A percentile compares a stretch with the other conserved stretches of the same genome.
Evolutionary conservation across 2,113 vertebrate species (phyloP).

Genomic region (Oreochromis aureus): DNA sequence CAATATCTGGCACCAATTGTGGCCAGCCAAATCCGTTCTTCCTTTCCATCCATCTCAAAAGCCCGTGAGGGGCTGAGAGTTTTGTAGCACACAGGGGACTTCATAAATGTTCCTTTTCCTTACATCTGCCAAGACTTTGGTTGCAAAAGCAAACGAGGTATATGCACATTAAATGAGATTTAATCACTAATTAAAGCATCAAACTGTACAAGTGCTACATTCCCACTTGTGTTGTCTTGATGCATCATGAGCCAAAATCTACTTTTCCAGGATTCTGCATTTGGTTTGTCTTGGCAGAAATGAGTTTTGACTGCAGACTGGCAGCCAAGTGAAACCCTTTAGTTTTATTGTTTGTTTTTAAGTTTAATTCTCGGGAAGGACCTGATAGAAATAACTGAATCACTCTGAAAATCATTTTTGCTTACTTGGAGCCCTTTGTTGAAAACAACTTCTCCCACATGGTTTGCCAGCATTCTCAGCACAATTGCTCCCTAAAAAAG

Average conservation of each 20-base stretch:
- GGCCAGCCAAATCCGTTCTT: neutral
- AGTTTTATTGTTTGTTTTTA: neutral
- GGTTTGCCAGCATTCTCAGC: conserved; percentile 66
- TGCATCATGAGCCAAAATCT: neutral
- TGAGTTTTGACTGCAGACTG: neutral
- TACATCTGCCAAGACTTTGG: neutral
- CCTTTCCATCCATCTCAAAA: neutral
- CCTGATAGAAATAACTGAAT: neutral
- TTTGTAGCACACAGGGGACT: neutral
- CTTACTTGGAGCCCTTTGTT: conserved; percentile 58
- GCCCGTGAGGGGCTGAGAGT: neutral
- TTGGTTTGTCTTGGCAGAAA: neutral
- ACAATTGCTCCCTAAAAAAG: conserved; percentile 59
- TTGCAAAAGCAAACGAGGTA: neutral
- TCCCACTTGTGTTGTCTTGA: neutral
- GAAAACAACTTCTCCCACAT: conserved; percentile 36
- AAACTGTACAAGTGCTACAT: neutral
- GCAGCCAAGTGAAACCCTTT: neutral
- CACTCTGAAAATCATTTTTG: neutral
- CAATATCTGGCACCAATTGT: neutral
- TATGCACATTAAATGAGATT: neutral
- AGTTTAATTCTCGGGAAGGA: neutral
- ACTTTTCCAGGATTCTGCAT: neutral
- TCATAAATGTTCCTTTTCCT: neutral
- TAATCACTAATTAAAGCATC: neutral